Evolutionary conservation across 2,888 invertebrate genomes (phyloP), one percentile per base, ranked within the genome.

Genomic region (Pasiphila rectangulata): DNA sequence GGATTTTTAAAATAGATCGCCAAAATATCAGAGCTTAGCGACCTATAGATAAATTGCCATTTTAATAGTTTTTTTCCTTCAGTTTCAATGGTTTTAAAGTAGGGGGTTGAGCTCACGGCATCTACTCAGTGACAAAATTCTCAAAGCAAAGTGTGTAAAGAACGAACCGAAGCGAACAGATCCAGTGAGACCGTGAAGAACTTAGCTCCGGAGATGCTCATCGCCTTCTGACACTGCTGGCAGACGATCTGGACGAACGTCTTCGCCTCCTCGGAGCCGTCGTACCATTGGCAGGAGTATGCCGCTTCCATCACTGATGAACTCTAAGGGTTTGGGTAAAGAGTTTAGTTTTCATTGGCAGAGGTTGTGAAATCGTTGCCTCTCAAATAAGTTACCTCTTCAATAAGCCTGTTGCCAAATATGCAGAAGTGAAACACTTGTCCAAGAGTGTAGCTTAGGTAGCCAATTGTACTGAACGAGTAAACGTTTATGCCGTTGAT

Each of bases 241-340:
- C 96, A 96, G 6, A 96, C 96, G 65, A 96, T 96, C 81, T 96
- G 96, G 1, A 96, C 95, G 72, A 96, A 96, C 17, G 96, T 96
- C 78, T 96, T 96, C 0, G 96, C 96, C 68, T 96, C 96, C 69
- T 96, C 96, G 0, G 95, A 95, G 3, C 96, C 96, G 60, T 96
- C 95, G 74, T 96, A 96, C 96, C 96, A 96, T 58, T 95, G 95
- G 65, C 96, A 96, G 35, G 95, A 95, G 82, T 96, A 96, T 0
- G 96, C 96, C 0, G 96, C 96, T 82, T 96, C 96, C 96, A 96
- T 96, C 3, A 96, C 96, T 2, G 96, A 96, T 50, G 96, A 95
- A 67, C 96, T 96, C 95, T 96, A 72, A 4, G 32, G 1, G 24
- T 10, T 10, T n/a, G 36, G 29, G 24, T 7, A 21, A 21, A 21